These are phyloP conservation scores for Cynopterus brachyotis DNA, from an alignment of 2,113 vertebrate species.

Conservation along the genomic window DNA sequence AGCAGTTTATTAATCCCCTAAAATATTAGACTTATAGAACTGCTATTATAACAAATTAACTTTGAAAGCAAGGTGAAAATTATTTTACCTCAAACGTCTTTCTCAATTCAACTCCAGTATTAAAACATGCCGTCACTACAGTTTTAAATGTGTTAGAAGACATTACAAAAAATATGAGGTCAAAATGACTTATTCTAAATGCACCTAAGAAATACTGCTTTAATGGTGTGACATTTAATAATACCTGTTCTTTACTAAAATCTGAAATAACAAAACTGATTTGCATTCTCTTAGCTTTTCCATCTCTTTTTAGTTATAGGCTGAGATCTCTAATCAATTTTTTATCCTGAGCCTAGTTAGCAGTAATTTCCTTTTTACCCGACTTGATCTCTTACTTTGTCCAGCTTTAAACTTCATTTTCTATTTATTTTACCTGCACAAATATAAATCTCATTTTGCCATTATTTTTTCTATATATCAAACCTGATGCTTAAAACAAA, in stretches of 20 bases:
- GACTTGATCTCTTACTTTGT: neutral
- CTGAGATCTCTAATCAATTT: neutral
- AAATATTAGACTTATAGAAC: neutral
- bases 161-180: neutral
- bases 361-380: neutral
- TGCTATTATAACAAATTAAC: neutral
- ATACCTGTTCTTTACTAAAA: neutral
- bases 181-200: neutral
- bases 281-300: neutral
- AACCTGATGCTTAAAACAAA: neutral
- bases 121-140: neutral
- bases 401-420: conserved; percentile 10
- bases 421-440: conserved; percentile 24
- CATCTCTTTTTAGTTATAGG: neutral
- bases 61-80: neutral
- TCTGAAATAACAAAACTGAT: neutral
- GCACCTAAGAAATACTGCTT: neutral
- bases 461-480: neutral
- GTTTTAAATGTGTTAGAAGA: neutral
- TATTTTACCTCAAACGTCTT: neutral
- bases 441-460: neutral
- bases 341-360: neutral
- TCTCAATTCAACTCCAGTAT: neutral
- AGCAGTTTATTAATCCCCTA: neutral
- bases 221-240: neutral